Base-by-base conservation (phyloP, 2,113 vertebrate genomes). In the Pseudopodoces humilis region DNA sequence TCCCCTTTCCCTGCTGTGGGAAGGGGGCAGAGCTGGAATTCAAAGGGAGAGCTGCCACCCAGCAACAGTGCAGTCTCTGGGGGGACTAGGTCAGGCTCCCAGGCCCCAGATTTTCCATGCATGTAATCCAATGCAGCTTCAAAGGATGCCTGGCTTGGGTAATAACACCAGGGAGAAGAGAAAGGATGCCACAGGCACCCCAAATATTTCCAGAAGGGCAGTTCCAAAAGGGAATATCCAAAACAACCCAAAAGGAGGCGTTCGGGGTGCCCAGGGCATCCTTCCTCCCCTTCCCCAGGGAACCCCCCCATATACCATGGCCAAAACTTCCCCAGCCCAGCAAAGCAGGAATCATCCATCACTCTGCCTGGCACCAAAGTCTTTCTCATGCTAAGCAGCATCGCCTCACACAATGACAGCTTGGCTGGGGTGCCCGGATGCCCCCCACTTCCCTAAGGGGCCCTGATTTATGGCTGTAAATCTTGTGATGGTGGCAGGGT, bases 311-410 rank as follows among this genome's bases (percentile, higher is more conserved):
- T 6, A 86, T 28, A 63, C 63, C 16, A 87, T 1, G 1, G 88
- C 50, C 41, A 96, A 93, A 93, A 85, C 47, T 74, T 92, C 86
- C 75, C 88, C 78, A 82, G 50, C 37, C 84, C 87, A 78, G 90
- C 58, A 84, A 82, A 86, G 46, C 33, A 19, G 78, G 92, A 67
- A 95, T 88, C 88, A 96, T 97, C 93, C 91, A 96, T 96, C 96
- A 97, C 74, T 0, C 47, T 1, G 91, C 80, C 64, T 94, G 95
- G 94, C 96, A 97, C 86, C 4, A 1, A 56, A 81, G 90, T 59
- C 89, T 97, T 98, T 97, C 91, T 97, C 91, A 97, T 97, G 97
- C 96, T 96, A 97, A 97, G 89, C 87, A 95, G 95, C 69, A 91
- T 58, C 0, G 81, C 86, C 71, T 80, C 6, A 41, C 91, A 97